Base-by-base conservation (phyloP, 2,888 invertebrate genomes). In the Archips xylosteana region DNA sequence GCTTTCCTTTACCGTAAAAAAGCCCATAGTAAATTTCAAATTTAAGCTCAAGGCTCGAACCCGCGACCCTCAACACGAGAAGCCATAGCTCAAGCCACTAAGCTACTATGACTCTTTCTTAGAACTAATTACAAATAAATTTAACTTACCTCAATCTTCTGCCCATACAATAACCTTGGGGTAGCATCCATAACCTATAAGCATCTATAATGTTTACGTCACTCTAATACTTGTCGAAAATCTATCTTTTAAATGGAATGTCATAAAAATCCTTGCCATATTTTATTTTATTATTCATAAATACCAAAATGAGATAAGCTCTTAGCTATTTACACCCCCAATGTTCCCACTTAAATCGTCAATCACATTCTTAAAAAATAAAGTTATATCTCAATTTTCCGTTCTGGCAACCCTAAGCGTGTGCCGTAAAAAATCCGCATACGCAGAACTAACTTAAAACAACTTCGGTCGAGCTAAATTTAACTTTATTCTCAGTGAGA, bases 321-420 rank as follows among this genome's bases (percentile, higher is more conserved):
- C 82, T 78, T 82, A 82, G 83, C 88, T 84, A 88, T 86, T 87
- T 78, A 79, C 80, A 73, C 61, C 80, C 57, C 75, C 78, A 80
- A 80, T 83, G 82, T 85, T 84, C 83, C 86, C 85, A 85, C 85
- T 89, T 84, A 88, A 88, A 82, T 86, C 90, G 89, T 93, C 92
- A 92, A 93, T 92, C 92, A 90, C 89, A 81, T 85, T 84, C 85
- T 85, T 82, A 85, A 89, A 57, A 92, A 94, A 92, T 92, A 91
- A 92, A 92, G 92, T 93, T 92, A 94, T 89, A 87, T 85, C 87
- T 81, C 91, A 92, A 94, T 93, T 94, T 93, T 91, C 89, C 93
- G 88, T 90, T 87, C 87, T 91, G 82, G 78, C 88, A 87, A 87
- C 85, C 87, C 87, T 84, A 82, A 86, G 83, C 86, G 87, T 92